These are phyloP conservation scores for Probosciger aterrimus DNA, from an alignment of 2,113 vertebrate species.

Conservation along the genomic window DNA sequence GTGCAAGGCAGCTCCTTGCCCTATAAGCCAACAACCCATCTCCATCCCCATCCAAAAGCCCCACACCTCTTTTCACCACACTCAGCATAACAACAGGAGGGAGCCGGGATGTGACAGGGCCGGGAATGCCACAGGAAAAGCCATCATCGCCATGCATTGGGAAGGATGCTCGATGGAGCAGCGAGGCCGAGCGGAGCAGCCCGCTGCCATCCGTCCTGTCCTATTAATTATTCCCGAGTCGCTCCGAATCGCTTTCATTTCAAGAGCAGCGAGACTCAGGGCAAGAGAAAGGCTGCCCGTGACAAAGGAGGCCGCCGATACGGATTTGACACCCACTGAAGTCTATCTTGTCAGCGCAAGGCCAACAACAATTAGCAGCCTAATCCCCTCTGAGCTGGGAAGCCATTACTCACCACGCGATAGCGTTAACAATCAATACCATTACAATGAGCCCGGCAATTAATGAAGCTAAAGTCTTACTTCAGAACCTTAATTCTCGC, in stretches of 20 bases:
- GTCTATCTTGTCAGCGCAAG: conserved; percentile 82
- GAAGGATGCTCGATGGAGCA: background rate
- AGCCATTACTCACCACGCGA: conserved; percentile 79
- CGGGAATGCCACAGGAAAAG: background rate
- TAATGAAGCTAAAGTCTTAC: conserved; percentile 83
- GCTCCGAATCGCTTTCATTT: conserved; percentile 29
- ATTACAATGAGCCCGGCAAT: conserved; percentile 81
- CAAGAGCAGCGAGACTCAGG: background rate
- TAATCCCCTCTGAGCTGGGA: conserved; percentile 76
- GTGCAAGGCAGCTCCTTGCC: too few relatives aligned
- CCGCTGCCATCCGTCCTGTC: background rate
- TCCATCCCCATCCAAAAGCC: background rate
- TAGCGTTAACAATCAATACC: conserved; percentile 87
- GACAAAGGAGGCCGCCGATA: conserved; percentile 66
- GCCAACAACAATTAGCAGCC: conserved; percentile 87
- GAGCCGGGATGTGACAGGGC: background rate
- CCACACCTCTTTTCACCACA: rapidly evolving
- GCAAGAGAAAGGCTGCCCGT: conserved; percentile 21
- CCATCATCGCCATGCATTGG: background rate
- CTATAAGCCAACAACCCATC: background rate
- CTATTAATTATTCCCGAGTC: conserved; percentile 22
- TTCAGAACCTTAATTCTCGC: conserved; percentile 76
- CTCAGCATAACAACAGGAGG: rapidly evolving
- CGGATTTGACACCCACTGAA: conserved; percentile 70
- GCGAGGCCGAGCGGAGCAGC: background rate